Conservation (phyloP, 2,113 vertebrate species). For the Peromyscus leucopus region DNA sequence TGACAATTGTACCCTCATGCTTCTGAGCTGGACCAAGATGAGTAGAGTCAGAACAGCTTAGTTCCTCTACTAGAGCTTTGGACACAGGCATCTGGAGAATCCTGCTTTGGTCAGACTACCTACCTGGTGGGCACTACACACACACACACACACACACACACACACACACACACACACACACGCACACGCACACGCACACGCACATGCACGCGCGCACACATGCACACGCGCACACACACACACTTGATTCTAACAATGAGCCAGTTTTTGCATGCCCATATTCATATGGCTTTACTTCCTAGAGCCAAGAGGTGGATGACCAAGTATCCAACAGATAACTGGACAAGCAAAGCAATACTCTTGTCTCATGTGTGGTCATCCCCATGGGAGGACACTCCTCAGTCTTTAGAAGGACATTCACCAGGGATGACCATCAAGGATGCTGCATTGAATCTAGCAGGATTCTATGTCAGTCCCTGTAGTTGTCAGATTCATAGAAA, state of each 20-base stretch:
- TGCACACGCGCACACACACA: not conserved
- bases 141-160: not conserved
- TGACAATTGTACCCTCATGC: too few relatives aligned
- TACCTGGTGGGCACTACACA: not conserved
- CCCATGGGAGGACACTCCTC: rapidly evolving
- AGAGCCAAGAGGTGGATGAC: not conserved
- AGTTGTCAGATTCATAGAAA: not conserved
- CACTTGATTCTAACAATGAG: not conserved
- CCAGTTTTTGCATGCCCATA: not conserved
- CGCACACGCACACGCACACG: not conserved
- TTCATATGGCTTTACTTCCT: not conserved
- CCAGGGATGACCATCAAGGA: rapidly evolving
- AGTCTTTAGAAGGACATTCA: not conserved
- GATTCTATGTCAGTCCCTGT: not conserved
- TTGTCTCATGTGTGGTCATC: not conserved
- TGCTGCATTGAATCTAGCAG: rapidly evolving
- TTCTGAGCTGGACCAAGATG: not conserved
- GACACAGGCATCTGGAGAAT: not conserved
- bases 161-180: too few relatives aligned
- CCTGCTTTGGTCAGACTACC: too few relatives aligned
- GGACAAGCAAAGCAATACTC: not conserved
- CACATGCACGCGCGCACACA: not conserved
- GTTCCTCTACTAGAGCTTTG: not conserved
- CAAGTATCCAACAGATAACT: not conserved
- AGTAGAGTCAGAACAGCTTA: rapidly evolving